phyloP scores from a whole-genome alignment of 2,888 invertebrate genomes.

The Brenthis ino region DNA sequence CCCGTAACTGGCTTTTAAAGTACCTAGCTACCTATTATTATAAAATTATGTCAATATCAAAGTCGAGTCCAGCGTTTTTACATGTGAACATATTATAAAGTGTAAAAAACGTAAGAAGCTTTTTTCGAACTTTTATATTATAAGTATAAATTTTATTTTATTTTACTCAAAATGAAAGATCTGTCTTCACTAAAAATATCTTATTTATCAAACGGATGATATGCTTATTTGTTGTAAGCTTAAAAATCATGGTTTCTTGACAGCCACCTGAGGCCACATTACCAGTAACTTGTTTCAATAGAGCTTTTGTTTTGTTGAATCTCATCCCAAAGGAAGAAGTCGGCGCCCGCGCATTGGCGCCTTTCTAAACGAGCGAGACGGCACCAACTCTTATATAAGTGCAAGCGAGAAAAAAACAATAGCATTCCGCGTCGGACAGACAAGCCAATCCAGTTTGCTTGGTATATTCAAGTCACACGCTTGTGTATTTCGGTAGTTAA shows the following conservation, averaged over 20 bases:
- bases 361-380: constrained; percentile 66
- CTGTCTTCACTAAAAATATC: no score
- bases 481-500: constrained; percentile 52
- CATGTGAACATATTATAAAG: no score
- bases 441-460: constrained; percentile 74
- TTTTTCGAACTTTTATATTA: not conserved
- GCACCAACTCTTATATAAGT: constrained; percentile 42
- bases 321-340: constrained; percentile 73
- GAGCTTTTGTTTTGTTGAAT: constrained; percentile 74
- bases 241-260: constrained; percentile 64
- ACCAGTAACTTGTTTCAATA: constrained; percentile 76
- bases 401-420: constrained; percentile 61
- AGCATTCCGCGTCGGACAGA: constrained; percentile 71
- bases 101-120: no score
- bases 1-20: no score
- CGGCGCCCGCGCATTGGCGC: constrained; percentile 79
- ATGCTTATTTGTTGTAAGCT: constrained; percentile 55
- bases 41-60: no score
- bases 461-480: constrained; percentile 65
- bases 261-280: constrained; percentile 63
- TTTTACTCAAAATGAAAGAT: not conserved
- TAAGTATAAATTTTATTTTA: not conserved
- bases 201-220: no score
- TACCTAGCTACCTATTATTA: no score
- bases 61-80: no score